Percentiles rank a stretch among this genome's conserved stretches.
phyloP scores from a whole-genome alignment of 2,113 vertebrate genomes.

The Alosa alosa region DNA sequence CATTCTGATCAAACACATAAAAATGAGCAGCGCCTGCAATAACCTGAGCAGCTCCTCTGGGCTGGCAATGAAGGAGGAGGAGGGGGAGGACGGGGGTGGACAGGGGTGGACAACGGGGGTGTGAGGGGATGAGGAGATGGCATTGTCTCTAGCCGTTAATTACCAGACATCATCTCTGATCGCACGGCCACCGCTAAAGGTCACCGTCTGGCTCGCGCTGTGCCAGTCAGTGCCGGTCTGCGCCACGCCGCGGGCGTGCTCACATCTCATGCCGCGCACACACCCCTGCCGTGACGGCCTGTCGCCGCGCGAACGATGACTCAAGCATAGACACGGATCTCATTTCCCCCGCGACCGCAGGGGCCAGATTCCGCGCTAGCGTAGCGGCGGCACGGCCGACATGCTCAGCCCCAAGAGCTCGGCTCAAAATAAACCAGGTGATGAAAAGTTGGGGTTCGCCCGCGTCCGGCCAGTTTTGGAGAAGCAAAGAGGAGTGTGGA shows the following conservation, averaged over 20 bases:
- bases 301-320: background rate
- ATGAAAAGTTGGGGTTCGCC: background rate
- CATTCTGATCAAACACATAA: too few species aligned
- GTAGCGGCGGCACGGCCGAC: background rate
- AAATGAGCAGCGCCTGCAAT: too few species aligned
- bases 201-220: background rate
- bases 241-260: too few species aligned
- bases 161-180: constrained; percentile 11
- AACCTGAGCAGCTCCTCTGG: too few species aligned
- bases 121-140: background rate
- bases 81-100: background rate
- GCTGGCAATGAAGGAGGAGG: too few species aligned
- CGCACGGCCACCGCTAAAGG: background rate
- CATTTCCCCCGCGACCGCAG: background rate
- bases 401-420: background rate
- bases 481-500: background rate
- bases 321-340: background rate
- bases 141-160: background rate
- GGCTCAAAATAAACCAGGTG: background rate
- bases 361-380: background rate
- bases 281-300: background rate
- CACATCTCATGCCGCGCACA: background rate
- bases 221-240: background rate
- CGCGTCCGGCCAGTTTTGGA: background rate
- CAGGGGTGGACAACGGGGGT: background rate